Base-by-base conservation (phyloP, 2,113 vertebrate species). In the Forbesichthys agassizii region DNA sequence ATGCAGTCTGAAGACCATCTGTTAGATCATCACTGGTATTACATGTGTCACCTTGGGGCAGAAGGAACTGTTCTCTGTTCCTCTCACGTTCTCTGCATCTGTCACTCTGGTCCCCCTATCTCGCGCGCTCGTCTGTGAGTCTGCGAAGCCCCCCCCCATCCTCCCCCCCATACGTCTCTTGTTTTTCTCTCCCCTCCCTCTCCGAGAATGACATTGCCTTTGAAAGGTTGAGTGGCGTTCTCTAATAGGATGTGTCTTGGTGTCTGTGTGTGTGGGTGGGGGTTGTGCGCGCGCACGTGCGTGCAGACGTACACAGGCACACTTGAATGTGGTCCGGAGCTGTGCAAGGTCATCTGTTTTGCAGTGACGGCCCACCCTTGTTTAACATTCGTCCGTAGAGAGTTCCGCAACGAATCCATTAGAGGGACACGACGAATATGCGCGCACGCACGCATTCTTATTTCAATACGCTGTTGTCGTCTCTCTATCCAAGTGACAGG, bases 301-400 rank as follows among this genome's bases (percentile, higher is more conserved):
- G 57, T 59, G 33, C 7, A 4, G 0, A n/a, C 12, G 20, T 20
- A 16, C 61, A 16, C 65, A 53, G 20, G 54, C 27, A 53, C 69
- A 59, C 57, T 33, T 67, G 72, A 67, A 73, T 68, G 49, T 70
- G 7, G 16, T 71, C 49, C 6, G 36, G 47, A 42, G 20, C 18
- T 48, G 47, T 59, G 69, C 64, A 76, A 84, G 79, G 85, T 79
- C 58, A 75, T 49, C 73, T 64, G 18, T 84, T 77, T 69, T 77
- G 53, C 63, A 42, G 51, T 63, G 61, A 65, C 61, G 61, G 64
- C 59, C 61, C 58, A 83, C 18, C 68, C 56, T 68, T 77, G 71
- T 79, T 82, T 83, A 73, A 77, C 76, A 81, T 75, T 74, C 61
- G 74, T 27, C 61, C 14, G 0, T 20, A 69, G 54, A 69, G 54